Evolutionary conservation across 2,113 vertebrate species (phyloP).

Genomic region (Romanogobio albipinnatus): DNA sequence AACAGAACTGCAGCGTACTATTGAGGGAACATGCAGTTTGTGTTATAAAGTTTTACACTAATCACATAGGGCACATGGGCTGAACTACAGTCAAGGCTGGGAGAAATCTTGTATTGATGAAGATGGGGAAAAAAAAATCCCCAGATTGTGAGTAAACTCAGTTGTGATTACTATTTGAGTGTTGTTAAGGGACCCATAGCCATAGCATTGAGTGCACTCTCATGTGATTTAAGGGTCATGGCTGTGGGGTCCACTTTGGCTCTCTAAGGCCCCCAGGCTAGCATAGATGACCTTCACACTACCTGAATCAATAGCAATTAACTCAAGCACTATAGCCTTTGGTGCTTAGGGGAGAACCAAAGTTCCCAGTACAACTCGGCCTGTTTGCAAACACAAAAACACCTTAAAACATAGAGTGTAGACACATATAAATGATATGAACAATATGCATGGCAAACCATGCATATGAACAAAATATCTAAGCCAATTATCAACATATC

Average conservation of each 20-base stretch:
- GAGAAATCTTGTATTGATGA: background rate
- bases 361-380: slow-evolving; percentile 8
- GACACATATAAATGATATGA: slow-evolving; percentile 31
- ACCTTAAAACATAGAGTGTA: slow-evolving; percentile 2
- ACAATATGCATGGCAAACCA: background rate
- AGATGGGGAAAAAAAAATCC: background rate
- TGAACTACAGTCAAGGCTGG: background rate
- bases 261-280: slow-evolving; percentile 47
- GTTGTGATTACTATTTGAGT: slow-evolving; percentile 13
- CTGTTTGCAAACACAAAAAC: slow-evolving; percentile 6
- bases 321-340: slow-evolving; percentile 45
- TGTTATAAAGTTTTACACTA: slow-evolving; percentile 20
- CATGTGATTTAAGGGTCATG: background rate
- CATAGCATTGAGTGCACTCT: background rate
- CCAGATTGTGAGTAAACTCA: background rate
- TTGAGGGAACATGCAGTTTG: background rate
- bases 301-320: slow-evolving; percentile 66
- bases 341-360: slow-evolving; percentile 36
- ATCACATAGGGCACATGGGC: background rate
- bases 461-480: slow-evolving; percentile 25
- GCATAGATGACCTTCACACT: slow-evolving; percentile 62
- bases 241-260: slow-evolving; percentile 21
- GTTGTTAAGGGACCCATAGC: slow-evolving; percentile 3
- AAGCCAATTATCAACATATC: slow-evolving; percentile 38
- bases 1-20: background rate